Percentiles rank a stretch among this genome's conserved stretches.
phyloP scores from a whole-genome alignment of 2,113 vertebrate species.

The Athene cunicularia region DNA sequence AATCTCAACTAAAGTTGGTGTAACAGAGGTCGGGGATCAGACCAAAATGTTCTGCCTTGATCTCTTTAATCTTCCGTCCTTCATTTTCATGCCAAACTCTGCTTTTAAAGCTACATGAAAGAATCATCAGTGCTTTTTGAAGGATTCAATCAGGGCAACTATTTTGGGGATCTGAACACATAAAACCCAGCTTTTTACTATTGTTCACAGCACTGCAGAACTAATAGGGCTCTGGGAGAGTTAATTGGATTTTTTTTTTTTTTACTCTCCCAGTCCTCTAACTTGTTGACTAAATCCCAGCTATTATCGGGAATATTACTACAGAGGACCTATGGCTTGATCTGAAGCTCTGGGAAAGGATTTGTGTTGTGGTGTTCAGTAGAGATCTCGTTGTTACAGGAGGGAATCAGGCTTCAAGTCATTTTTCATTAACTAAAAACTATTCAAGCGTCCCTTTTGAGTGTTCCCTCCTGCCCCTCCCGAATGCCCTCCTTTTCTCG shows the following conservation, averaged over 20 bases:
- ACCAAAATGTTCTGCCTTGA: not conserved
- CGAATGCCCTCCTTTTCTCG: slow-evolving; percentile 7
- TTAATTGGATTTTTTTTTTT: slow-evolving; percentile 1
- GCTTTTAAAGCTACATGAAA: slow-evolving; percentile 1
- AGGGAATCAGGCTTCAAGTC: not conserved
- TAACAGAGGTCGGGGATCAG: not conserved
- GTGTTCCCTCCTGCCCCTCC: not conserved
- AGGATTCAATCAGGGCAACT: not conserved
- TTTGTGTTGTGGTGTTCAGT: not conserved
- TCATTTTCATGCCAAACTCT: not conserved
- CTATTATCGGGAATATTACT: not conserved
- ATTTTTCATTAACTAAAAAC: slow-evolving; percentile 40
- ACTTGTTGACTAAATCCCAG: not conserved
- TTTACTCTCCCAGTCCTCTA: not conserved
- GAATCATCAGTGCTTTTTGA: not conserved
- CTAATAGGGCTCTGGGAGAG: not conserved
- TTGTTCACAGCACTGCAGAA: not conserved
- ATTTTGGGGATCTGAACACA: not conserved
- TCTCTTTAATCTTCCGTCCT: slow-evolving; percentile 4
- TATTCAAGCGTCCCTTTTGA: not conserved
- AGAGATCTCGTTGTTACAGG: not conserved
- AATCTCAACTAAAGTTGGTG: not conserved
- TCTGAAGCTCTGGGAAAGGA: slow-evolving; percentile 5
- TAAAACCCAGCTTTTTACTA: not conserved
- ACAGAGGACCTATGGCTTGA: not conserved